Conservation (phyloP, 1,140 invertebrate genomes). For the Saccostrea echinata region DNA sequence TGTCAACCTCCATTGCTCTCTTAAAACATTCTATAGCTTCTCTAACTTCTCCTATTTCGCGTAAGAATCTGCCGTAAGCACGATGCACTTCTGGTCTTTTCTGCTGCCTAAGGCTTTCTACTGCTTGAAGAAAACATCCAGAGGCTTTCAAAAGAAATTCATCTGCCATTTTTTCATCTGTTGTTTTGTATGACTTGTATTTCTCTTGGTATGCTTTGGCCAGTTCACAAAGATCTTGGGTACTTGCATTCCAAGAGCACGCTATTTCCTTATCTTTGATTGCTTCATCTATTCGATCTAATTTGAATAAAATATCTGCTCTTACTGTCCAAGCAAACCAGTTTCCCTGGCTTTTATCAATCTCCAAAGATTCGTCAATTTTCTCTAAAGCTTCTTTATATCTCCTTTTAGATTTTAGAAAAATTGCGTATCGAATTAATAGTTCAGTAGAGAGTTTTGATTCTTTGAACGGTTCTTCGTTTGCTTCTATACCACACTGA, state of each 20-base stretch:
- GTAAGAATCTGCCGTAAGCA: constrained; percentile 45
- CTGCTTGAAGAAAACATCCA: constrained; percentile 37
- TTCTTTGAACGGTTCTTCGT: not conserved
- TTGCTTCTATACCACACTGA: not conserved
- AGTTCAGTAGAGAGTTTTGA: constrained; percentile 29
- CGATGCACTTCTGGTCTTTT: constrained; percentile 49
- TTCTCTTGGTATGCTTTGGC: constrained; percentile 45
- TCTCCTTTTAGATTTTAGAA: not conserved
- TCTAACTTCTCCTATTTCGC: constrained; percentile 46
- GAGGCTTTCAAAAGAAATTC: constrained; percentile 33
- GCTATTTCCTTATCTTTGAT: constrained; percentile 16
- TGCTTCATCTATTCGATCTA: not conserved
- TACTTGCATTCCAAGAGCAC: not conserved
- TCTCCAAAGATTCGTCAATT: constrained; percentile 40
- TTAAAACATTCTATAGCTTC: constrained; percentile 55
- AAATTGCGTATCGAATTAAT: constrained; percentile 21
- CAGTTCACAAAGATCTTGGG: constrained; percentile 34
- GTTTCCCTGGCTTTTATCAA: constrained; percentile 44
- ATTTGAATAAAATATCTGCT: not conserved
- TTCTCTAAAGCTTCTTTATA: not conserved
- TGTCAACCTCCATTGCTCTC: constrained; percentile 52
- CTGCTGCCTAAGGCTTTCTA: constrained; percentile 40
- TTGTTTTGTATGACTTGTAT: not conserved
- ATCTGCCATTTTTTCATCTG: constrained; percentile 29
- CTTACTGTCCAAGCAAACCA: constrained; percentile 35